phyloP scores from a whole-genome alignment of 1,140 invertebrate species.

The Ceratina australensis region DNA sequence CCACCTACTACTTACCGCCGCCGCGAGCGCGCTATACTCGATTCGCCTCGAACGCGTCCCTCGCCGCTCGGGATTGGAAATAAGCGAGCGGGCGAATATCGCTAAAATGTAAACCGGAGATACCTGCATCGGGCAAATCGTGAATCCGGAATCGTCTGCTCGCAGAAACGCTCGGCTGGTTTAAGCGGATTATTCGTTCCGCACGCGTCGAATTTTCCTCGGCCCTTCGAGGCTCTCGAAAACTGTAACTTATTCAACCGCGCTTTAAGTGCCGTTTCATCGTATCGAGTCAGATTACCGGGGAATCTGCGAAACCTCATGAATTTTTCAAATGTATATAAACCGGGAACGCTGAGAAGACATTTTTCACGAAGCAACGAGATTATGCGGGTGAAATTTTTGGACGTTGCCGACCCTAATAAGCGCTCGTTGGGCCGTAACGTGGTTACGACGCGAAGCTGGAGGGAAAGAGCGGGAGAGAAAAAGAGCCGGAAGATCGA shows the following conservation, averaged over 20 bases:
- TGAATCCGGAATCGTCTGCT: neutral
- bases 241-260: neutral
- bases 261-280: neutral
- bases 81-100: conserved; percentile 13
- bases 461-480: neutral
- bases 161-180: too few species aligned
- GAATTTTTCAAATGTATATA: neutral
- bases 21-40: neutral
- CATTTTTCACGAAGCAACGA: too few species aligned
- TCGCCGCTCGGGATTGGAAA: conserved; percentile 43
- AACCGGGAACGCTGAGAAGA: too few species aligned
- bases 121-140: neutral
- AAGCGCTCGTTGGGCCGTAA: conserved; percentile 1
- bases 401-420: neutral
- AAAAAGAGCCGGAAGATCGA: conserved; percentile 35
- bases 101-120: conserved; percentile 4
- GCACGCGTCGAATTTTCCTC: too few species aligned
- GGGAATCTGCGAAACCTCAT: neutral
- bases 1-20: neutral
- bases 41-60: neutral
- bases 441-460: neutral
- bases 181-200: too few species aligned
- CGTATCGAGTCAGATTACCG: neutral
- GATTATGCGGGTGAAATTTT: conserved; percentile 10
- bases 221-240: neutral